A percentile compares a stretch with the other conserved stretches of the same genome.
Evolutionary conservation across 2,797 vertebrate species (phyloP).

Genomic region (Bradypus variegatus): DNA sequence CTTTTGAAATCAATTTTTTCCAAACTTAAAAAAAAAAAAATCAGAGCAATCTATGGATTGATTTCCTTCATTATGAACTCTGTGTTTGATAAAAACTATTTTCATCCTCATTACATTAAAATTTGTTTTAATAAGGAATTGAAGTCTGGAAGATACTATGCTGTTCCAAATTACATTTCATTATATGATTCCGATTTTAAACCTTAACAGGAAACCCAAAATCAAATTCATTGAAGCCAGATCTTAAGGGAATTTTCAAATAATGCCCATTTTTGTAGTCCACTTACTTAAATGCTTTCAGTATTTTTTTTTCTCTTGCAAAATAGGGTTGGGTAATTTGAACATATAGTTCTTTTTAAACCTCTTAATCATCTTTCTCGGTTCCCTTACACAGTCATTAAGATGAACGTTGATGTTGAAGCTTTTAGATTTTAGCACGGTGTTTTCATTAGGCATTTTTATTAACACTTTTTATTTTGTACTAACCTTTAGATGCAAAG

Average conservation of each 20-base stretch:
- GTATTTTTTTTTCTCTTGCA: neutral
- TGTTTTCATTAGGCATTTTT: slow-evolving; percentile 4
- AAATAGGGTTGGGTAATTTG: neutral
- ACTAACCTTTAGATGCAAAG: slow-evolving; percentile 1
- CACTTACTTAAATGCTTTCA: neutral
- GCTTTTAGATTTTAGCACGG: neutral
- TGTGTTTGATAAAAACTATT: neutral
- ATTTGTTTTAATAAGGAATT: neutral
- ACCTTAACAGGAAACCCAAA: neutral
- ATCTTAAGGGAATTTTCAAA: slow-evolving; percentile 9
- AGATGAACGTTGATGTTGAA: neutral
- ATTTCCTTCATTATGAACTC: neutral
- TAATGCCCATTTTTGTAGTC: neutral
- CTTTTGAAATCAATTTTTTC: slow-evolving; percentile 1
- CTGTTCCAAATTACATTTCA: neutral
- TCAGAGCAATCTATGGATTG: neutral
- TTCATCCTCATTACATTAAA: neutral
- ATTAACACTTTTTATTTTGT: slow-evolving; percentile 1
- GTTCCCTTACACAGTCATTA: neutral
- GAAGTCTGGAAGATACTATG: neutral
- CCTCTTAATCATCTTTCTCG: neutral
- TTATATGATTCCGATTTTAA: neutral
- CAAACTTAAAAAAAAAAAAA: neutral
- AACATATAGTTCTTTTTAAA: neutral
- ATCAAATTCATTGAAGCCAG: slow-evolving; percentile 2